phyloP scores from a whole-genome alignment of 2,113 vertebrate genomes.

The Thymallus thymallus region DNA sequence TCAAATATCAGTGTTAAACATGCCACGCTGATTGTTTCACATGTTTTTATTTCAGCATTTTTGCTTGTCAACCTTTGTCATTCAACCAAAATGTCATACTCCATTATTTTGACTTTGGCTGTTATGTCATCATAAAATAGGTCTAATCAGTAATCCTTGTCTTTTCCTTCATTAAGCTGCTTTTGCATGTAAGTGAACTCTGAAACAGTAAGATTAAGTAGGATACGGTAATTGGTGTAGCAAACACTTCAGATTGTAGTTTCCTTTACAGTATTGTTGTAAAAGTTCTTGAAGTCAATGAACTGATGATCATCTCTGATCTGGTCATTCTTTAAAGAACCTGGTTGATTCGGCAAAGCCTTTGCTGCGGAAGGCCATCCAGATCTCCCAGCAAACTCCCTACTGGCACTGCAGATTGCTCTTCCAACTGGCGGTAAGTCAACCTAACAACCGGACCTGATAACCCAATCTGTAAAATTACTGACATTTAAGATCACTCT shows the following conservation, averaged over 20 bases:
- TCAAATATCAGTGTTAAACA: not conserved
- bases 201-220: not conserved
- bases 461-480: too few species aligned
- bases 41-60: not conserved
- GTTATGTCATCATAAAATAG: not conserved
- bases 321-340: slow-evolving; percentile 75
- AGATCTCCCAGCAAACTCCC: slow-evolving; percentile 97
- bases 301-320: not conserved
- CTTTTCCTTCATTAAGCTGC: slow-evolving; percentile 1
- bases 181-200: slow-evolving; percentile 11
- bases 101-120: not conserved
- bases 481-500: not conserved
- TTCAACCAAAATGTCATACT: not conserved
- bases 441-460: too few species aligned
- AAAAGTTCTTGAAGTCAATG: not conserved
- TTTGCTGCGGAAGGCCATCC: slow-evolving; percentile 94
- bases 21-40: not conserved
- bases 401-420: slow-evolving; percentile 98
- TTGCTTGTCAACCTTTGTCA: not conserved
- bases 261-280: not conserved
- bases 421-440: slow-evolving; percentile 91
- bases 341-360: slow-evolving; percentile 96
- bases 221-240: not conserved
- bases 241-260: not conserved
- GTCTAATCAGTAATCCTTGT: not conserved